A percentile compares a stretch with the other conserved stretches of the same genome.
Conservation (phyloP, 1,140 invertebrate genomes). For the Danaus melanippus region DNA sequence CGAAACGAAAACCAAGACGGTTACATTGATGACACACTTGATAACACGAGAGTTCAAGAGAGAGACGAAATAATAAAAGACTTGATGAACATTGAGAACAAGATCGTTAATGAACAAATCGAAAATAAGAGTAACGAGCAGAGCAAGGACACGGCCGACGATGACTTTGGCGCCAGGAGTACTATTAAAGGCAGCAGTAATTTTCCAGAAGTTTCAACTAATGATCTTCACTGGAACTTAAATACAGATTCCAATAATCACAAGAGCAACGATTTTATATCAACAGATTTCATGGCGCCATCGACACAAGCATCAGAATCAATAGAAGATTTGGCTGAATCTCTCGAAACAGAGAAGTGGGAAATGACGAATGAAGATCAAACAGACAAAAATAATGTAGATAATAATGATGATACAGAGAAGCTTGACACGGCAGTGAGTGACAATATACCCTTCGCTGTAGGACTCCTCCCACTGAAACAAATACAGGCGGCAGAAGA, state of each 20-base stretch:
- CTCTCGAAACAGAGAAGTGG: conserved; percentile 13
- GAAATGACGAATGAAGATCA: conserved; percentile 14
- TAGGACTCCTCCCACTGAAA: conserved; percentile 54
- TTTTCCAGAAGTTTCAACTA: not conserved
- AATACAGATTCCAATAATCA: conserved; percentile 2
- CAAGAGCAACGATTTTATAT: conserved; percentile 4
- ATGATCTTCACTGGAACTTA: conserved; percentile 14
- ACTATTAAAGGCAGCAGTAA: not conserved
- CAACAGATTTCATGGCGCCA: not conserved
- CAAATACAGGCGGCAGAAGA: conserved; percentile 35
- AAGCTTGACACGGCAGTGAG: conserved; percentile 21
- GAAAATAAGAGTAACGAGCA: conserved; percentile 9
- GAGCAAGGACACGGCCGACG: not conserved
- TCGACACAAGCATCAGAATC: not conserved
- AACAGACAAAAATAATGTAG: conserved; percentile 11
- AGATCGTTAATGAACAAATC: conserved; percentile 25
- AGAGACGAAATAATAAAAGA: conserved; percentile 61
- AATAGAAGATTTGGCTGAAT: conserved; percentile 9
- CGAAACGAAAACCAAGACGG: conserved; percentile 32
- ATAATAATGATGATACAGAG: conserved; percentile 2
- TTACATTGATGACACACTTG: conserved; percentile 30
- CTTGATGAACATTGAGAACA: conserved; percentile 57
- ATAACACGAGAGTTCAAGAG: conserved; percentile 35
- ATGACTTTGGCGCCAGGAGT: conserved; percentile 12
- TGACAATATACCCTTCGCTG: conserved; percentile 56